Conservation (phyloP, 1,140 invertebrate species). For the Penaeus chinensis region DNA sequence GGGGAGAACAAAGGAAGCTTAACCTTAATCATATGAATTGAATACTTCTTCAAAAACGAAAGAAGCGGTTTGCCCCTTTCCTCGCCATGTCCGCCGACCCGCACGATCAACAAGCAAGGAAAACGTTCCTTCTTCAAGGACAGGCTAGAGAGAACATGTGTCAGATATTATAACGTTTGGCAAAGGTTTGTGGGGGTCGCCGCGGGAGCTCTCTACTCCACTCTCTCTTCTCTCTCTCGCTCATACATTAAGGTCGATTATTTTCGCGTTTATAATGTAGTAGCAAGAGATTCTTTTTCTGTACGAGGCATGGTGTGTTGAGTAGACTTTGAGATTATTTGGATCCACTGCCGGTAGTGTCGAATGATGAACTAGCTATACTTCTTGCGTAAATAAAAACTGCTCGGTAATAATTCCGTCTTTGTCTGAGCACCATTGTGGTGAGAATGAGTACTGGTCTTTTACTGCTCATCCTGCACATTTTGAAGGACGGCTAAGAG, state of each 20-base stretch:
- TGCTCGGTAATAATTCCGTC: no score
- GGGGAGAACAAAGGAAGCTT: slow-evolving; percentile 52
- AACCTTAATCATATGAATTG: slow-evolving; percentile 49
- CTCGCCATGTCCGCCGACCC: slow-evolving; percentile 5
- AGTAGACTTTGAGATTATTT: no score
- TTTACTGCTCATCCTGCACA: no score
- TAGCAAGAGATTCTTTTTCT: no score
- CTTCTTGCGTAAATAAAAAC: no score
- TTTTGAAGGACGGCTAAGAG: no score
- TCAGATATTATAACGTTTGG: slow-evolving; percentile 57
- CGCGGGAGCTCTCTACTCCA: neutral
- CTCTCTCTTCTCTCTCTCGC: slow-evolving; percentile 34
- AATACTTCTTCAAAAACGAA: slow-evolving; percentile 46
- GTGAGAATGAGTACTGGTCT: no score
- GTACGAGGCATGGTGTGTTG: no score
- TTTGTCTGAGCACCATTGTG: no score
- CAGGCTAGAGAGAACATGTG: slow-evolving; percentile 47
- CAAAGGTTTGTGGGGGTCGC: slow-evolving; percentile 34
- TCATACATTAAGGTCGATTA: slow-evolving; percentile 21
- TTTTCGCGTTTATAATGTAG: slow-evolving; percentile 22
- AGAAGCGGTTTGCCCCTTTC: slow-evolving; percentile 22
- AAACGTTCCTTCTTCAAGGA: slow-evolving; percentile 59
- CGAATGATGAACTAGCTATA: no score
- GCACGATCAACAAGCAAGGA: slow-evolving; percentile 46
- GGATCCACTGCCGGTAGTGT: no score